Percentiles rank a stretch among this genome's conserved stretches.
These are phyloP conservation scores for Bufo bufo DNA, from an alignment of 2,113 vertebrate genomes.

Conservation along the genomic window DNA sequence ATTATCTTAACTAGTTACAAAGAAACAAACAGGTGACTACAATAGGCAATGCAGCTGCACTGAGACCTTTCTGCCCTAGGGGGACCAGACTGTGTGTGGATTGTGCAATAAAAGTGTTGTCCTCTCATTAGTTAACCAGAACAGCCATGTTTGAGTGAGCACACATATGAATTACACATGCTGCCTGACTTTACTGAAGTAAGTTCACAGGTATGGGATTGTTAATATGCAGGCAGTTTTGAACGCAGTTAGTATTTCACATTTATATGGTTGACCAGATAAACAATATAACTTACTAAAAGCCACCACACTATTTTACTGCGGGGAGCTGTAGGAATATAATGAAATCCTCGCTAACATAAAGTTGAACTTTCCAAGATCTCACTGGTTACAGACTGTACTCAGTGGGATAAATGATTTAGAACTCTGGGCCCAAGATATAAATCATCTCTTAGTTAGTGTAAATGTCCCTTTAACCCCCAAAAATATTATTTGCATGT, in stretches of 20 bases:
- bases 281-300: neutral
- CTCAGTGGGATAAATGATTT: neutral
- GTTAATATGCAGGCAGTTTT: neutral
- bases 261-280: slow-evolving; percentile 18
- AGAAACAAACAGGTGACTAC: slow-evolving; percentile 21
- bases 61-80: neutral
- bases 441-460: neutral
- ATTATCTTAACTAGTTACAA: neutral
- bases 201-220: slow-evolving; percentile 8
- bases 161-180: slow-evolving; percentile 26
- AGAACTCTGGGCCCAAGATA: neutral
- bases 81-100: neutral
- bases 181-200: neutral
- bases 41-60: slow-evolving; percentile 10
- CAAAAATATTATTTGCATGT: neutral
- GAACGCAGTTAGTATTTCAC: neutral
- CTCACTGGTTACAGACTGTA: neutral
- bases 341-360: neutral
- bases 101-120: slow-evolving; percentile 10
- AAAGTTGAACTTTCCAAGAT: neutral
- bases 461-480: neutral
- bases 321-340: neutral
- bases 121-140: slow-evolving; percentile 22
- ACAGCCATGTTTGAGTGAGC: slow-evolving; percentile 15
- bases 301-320: neutral